A percentile compares a stretch with the other conserved stretches of the same genome.
phyloP scores from a whole-genome alignment of 2,888 invertebrate genomes.

The Barypeithes pellucidus region DNA sequence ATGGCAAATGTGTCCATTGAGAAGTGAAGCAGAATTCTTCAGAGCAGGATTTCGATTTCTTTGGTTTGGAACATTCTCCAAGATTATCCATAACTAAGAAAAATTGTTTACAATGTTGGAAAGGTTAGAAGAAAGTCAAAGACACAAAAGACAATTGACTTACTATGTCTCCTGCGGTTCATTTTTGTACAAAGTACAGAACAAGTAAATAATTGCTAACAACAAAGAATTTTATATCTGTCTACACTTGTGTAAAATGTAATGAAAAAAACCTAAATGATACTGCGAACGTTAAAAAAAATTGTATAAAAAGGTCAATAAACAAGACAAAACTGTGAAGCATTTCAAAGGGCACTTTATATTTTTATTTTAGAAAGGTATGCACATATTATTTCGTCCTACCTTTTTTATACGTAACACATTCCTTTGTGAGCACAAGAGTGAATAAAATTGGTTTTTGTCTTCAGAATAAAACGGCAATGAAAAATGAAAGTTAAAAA shows the following conservation, averaged over 20 bases:
- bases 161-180: constrained; percentile 15
- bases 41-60: constrained; percentile 66
- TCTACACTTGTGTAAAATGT: constrained; percentile 4
- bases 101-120: neutral
- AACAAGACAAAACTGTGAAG: constrained; percentile 26
- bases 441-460: constrained; percentile 30
- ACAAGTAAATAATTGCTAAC: constrained; percentile 3
- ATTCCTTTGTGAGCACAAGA: constrained; percentile 45
- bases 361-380: constrained; percentile 1
- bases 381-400: constrained; percentile 24
- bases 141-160: constrained; percentile 10
- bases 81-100: constrained; percentile 45
- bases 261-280: constrained; percentile 10
- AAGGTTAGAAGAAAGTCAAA: constrained; percentile 5
- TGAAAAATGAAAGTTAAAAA: constrained; percentile 51
- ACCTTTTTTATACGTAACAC: constrained; percentile 37
- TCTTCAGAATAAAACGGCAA: constrained; percentile 44
- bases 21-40: constrained; percentile 53
- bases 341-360: constrained; percentile 17
- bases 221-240: constrained; percentile 2
- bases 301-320: constrained; percentile 18
- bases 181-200: neutral
- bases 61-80: constrained; percentile 62
- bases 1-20: constrained; percentile 68
- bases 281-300: constrained; percentile 8